Evolutionary conservation across 2,888 invertebrate genomes (phyloP), one percentile per base, ranked within the genome.

Genomic region (Platynereis dumerilii): DNA sequence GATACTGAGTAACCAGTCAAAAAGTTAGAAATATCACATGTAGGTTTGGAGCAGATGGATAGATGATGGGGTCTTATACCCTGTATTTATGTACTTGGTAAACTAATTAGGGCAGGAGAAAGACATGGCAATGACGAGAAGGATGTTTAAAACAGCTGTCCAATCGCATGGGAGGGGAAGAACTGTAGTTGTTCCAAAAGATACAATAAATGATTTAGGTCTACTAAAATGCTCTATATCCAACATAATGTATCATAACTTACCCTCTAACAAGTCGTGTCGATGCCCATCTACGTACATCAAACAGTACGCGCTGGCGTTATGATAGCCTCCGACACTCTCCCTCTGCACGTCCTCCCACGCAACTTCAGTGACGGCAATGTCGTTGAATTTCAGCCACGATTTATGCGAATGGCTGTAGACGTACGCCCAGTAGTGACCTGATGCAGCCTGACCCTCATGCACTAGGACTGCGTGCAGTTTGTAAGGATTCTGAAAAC

Each of bases 361-460:
- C 2, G 80, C 78, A 10, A 84, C 77, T 71, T 85, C 83, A 5
- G 80, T 78, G 29, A 86, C 85, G 15, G 84, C 78, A 54, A 84
- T 84, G 74, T 86, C 86, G 74, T 86, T 86, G 71, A 84, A 86
- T 74, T 85, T 85, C 48, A 83, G 76, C 85, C 85, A 85, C 55
- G 73, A 69, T n/a, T 74, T 68, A 27, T 74, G 72, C 2, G 66
- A 65, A n/a, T 73, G 73, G 72, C 84, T 80, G 69, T 79, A 82
- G 44, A 85, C 81, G 72, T 85, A 86, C 1, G 86, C 85, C 86
- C 86, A 86, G 77, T 86, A 86, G 75, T 86, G 86, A 26, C 86
- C 86, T 0, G 84, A 83, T 12, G 84, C 84, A 15, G 86, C 85
- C 70, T 85, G 85, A 24, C 86, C 86, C 71, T 86, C 86, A 68